A percentile compares a stretch with the other conserved stretches of the same genome.
These are phyloP conservation scores for Melitaea athalia DNA, from an alignment of 2,888 invertebrate genomes.

Conservation along the genomic window DNA sequence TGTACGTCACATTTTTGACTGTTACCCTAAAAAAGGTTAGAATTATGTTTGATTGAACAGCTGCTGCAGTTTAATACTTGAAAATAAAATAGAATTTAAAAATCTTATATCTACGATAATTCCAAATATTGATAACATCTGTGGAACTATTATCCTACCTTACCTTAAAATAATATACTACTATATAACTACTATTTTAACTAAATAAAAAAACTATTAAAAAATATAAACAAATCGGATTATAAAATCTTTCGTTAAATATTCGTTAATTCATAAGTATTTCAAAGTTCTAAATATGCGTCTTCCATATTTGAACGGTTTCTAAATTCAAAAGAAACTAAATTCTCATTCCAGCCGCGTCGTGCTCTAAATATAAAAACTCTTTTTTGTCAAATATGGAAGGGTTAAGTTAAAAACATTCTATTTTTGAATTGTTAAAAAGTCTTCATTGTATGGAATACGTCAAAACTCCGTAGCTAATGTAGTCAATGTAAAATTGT, in stretches of 20 bases:
- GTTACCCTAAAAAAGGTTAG: constrained; percentile 5
- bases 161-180: too few species aligned
- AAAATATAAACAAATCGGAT: background rate
- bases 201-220: background rate
- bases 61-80: background rate
- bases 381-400: constrained; percentile 82
- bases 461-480: constrained; percentile 77
- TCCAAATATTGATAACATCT: too few species aligned
- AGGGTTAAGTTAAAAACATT: constrained; percentile 82
- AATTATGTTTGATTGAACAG: background rate
- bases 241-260: constrained; percentile 53
- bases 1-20: constrained; percentile 13
- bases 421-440: constrained; percentile 82
- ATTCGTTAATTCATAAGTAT: constrained; percentile 60
- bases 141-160: too few species aligned
- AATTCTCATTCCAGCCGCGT: constrained; percentile 75
- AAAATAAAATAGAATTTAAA: background rate
- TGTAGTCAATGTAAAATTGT: constrained; percentile 51
- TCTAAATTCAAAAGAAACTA: constrained; percentile 76
- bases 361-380: constrained; percentile 79
- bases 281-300: constrained; percentile 57
- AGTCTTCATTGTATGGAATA: constrained; percentile 81
- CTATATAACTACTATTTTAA: background rate
- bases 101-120: too few species aligned
- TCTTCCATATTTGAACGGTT: constrained; percentile 71